Conservation (phyloP, 2,113 vertebrate species). For the Pimephales promelas region DNA sequence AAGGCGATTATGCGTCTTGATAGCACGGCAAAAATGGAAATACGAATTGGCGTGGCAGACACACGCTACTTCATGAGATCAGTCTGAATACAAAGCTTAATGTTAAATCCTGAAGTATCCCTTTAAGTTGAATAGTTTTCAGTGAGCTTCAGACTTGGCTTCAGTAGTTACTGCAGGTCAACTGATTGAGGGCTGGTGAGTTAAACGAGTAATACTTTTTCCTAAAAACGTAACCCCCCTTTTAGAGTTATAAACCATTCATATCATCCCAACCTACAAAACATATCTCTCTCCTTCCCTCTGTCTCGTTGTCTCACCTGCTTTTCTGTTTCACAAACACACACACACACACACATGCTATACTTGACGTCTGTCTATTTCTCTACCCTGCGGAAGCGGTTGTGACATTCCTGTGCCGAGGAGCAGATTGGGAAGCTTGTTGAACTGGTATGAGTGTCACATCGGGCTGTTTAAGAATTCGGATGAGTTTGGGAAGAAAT, state of each 20-base stretch:
- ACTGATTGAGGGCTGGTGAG: not conserved
- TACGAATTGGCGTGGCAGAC: too few species aligned
- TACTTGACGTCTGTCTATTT: slow-evolving; percentile 38
- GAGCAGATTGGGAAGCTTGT: slow-evolving; percentile 37
- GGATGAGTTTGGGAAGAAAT: slow-evolving; percentile 28
- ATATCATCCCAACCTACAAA: slow-evolving; percentile 16
- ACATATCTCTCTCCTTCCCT: slow-evolving; percentile 53
- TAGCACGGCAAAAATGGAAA: too few species aligned
- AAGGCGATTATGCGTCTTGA: too few species aligned
- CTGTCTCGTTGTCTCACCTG: slow-evolving; percentile 35
- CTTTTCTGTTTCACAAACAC: slow-evolving; percentile 8
- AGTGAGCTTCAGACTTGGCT: not conserved
- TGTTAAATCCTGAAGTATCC: too few species aligned
- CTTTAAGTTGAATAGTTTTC: not conserved
- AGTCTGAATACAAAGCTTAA: too few species aligned
- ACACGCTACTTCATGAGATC: too few species aligned
- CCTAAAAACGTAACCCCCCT: slow-evolving; percentile 63
- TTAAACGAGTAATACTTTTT: not conserved
- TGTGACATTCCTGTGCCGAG: slow-evolving; percentile 8
- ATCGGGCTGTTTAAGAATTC: slow-evolving; percentile 31
- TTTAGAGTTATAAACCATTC: not conserved
- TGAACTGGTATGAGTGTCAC: slow-evolving; percentile 40
- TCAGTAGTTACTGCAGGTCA: not conserved
- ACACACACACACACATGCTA: slow-evolving; percentile 8
- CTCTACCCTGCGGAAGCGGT: slow-evolving; percentile 60